Evolutionary conservation across 2,113 vertebrate genomes (phyloP).

Genomic region (Centropus unirufus): DNA sequence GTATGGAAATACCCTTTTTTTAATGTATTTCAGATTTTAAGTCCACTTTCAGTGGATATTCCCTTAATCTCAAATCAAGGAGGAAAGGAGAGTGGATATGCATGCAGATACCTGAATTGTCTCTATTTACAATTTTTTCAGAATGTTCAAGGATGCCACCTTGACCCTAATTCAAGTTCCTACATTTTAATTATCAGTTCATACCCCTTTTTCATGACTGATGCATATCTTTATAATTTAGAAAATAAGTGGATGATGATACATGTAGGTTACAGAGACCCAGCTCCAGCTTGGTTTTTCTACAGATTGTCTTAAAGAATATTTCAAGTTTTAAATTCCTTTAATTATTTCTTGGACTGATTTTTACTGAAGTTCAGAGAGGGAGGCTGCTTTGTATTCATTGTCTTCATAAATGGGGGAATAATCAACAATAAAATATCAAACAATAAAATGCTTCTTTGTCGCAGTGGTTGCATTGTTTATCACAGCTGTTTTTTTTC

Average conservation of each 20-base stretch:
- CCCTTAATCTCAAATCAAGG: neutral
- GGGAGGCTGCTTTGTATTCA: neutral
- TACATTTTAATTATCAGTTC: neutral
- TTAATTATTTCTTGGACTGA: conserved; percentile 44
- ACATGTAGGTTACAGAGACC: neutral
- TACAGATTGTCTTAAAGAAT: neutral
- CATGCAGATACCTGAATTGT: neutral
- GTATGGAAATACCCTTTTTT: neutral
- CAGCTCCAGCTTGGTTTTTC: neutral
- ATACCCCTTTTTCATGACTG: neutral
- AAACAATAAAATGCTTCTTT: conserved; percentile 24
- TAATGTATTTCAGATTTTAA: neutral
- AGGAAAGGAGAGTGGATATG: neutral
- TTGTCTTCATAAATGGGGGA: conserved; percentile 40
- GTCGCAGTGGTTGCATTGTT: conserved; percentile 27
- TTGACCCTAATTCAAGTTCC: neutral
- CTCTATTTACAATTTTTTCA: neutral
- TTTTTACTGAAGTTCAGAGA: neutral
- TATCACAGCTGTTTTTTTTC: conserved; percentile 44
- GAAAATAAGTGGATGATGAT: neutral
- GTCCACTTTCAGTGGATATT: neutral
- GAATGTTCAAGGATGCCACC: neutral
- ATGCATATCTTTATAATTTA: neutral
- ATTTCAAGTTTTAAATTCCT: neutral
- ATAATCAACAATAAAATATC: conserved; percentile 50